A percentile compares a stretch with the other conserved stretches of the same genome.
These are phyloP conservation scores for Prunella strophiata DNA, from an alignment of 2,797 vertebrate genomes.

Conservation along the genomic window DNA sequence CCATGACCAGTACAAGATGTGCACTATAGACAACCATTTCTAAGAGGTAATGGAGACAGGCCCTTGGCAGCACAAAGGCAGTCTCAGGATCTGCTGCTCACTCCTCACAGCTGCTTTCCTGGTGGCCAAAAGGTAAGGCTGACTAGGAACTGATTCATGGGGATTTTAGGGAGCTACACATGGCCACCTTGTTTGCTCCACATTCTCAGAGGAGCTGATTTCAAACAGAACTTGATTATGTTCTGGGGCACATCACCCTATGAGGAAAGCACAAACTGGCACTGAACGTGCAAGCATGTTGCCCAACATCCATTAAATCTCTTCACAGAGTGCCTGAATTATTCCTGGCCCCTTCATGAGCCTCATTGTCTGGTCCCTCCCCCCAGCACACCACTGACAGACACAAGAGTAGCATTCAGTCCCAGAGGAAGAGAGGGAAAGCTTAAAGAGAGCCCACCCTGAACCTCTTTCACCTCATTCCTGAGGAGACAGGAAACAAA, in stretches of 20 bases:
- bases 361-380: not conserved
- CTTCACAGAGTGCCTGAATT: not conserved
- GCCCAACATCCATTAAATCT: not conserved
- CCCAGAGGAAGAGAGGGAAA: not conserved
- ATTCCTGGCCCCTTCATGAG: not conserved
- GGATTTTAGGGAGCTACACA: not conserved
- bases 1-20: not conserved
- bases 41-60: not conserved
- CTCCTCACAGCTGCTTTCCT: not conserved
- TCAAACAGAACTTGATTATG: not conserved
- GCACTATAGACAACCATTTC: not conserved
- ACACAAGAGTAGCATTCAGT: not conserved
- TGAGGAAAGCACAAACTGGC: not conserved
- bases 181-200: not conserved
- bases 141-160: not conserved
- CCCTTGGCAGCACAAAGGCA: not conserved
- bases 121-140: not conserved
- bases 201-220: not conserved
- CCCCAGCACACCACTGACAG: not conserved
- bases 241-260: not conserved
- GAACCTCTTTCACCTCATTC: not conserved
- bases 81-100: not conserved
- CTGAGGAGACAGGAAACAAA: not conserved
- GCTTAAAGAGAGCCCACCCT: not conserved
- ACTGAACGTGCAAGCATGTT: not conserved